phyloP scores from a whole-genome alignment of 1,140 invertebrate genomes.

The Leptestheria dahalacensis region DNA sequence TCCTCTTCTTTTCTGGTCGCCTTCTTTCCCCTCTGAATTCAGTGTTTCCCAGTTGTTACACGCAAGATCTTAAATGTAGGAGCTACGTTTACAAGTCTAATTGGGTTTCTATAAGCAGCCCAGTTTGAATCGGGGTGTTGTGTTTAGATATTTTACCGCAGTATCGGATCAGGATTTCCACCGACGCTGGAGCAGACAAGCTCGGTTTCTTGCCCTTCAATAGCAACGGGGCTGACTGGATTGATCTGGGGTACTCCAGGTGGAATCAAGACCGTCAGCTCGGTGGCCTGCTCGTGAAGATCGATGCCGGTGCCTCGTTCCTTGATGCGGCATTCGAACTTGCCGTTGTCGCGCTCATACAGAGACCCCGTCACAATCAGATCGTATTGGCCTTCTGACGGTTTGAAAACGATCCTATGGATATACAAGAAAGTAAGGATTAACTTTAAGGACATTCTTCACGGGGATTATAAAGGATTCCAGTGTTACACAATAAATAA shows the following conservation, averaged over 20 bases:
- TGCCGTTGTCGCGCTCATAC: constrained; percentile 77
- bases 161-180: constrained; percentile 71
- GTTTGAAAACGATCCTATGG: constrained; percentile 52
- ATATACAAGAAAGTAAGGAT: constrained; percentile 20
- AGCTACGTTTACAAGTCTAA: neutral
- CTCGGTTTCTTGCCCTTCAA: constrained; percentile 49
- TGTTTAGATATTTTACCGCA: constrained; percentile 34
- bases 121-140: too few species aligned
- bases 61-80: neutral
- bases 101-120: too few species aligned
- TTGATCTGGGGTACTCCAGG: constrained; percentile 60
- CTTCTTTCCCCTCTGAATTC: too few species aligned
- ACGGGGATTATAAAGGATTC: neutral
- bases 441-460: neutral
- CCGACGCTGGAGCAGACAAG: constrained; percentile 66
- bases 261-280: constrained; percentile 65
- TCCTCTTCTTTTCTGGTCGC: neutral
- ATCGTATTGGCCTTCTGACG: constrained; percentile 68
- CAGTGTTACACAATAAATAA: too few species aligned
- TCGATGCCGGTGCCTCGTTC: constrained; percentile 63
- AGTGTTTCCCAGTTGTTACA: neutral
- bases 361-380: constrained; percentile 70
- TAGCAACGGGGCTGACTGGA: constrained; percentile 50
- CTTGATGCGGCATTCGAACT: constrained; percentile 78
- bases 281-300: constrained; percentile 63